A percentile compares a stretch with the other conserved stretches of the same genome.
Evolutionary conservation across 2,113 vertebrate genomes (phyloP).

Genomic region (Chionomys nivalis): DNA sequence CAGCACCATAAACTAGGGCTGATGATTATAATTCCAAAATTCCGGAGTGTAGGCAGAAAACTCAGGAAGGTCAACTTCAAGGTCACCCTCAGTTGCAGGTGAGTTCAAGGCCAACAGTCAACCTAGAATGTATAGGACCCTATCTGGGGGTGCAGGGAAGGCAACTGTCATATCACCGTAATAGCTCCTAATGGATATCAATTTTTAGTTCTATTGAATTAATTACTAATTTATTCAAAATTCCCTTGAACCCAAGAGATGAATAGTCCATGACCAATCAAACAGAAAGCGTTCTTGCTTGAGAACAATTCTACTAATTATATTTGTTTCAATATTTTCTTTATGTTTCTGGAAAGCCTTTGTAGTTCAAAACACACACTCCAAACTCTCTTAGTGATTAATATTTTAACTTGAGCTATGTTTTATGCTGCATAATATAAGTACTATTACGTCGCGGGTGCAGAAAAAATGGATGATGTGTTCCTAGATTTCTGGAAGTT

Average conservation of each 20-base stretch:
- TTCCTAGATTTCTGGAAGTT: slow-evolving; percentile 13
- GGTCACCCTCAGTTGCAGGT: neutral
- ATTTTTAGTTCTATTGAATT: neutral
- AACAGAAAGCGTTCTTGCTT: neutral
- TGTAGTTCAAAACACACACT: neutral
- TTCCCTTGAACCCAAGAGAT: neutral
- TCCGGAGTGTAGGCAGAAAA: neutral
- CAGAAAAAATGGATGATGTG: neutral
- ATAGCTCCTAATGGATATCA: slow-evolving; percentile 12
- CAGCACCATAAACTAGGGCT: neutral
- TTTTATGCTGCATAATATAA: neutral
- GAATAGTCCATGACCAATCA: neutral
- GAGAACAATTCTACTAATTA: neutral
- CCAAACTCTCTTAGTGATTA: neutral
- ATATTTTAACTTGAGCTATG: neutral
- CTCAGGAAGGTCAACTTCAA: neutral
- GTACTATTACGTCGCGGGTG: neutral
- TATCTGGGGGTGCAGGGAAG: neutral
- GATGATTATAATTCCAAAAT: neutral
- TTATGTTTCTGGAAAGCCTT: slow-evolving; percentile 38
- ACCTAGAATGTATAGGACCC: neutral
- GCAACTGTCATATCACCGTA: neutral
- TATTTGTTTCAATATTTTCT: neutral
- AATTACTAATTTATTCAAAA: slow-evolving; percentile 12
- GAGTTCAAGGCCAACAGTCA: neutral